Base-by-base conservation (phyloP, 2,888 invertebrate species). In the Scelioninae gen. 1 region DNA sequence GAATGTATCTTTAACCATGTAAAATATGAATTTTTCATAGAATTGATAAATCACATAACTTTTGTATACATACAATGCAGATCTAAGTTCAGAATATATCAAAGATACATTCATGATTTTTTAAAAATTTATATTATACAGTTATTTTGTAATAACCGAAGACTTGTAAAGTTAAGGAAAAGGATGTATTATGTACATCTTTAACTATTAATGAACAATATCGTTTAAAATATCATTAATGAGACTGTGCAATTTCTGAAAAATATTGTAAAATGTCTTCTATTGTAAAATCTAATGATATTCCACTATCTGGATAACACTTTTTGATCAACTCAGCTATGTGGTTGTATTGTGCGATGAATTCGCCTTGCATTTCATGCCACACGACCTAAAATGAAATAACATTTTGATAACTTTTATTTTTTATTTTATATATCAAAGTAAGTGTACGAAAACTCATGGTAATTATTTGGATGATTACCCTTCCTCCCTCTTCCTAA, bases 301-400 rank as follows among this genome's bases (percentile, higher is more conserved):
- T 96, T 94, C 97, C 97, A 55, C 98, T 97, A 85, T 97, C 98
- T 11, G 98, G 98, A 94, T 99, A 99, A 93, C 99, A 99, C 87
- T 97, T 95, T 89, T 97, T 97, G 90, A 99, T 97, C 87, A 98
- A 94, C 87, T 97, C 96, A 93, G 98, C 98, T 87, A 99, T 95
- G 88, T 96, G 95, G 92, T 97, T 97, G 93, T 99, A 98, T 92
- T 99, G 99, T 87, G 96, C 96, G 88, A 99, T 97, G 93, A 99
- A 99, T 94, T 99, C 99, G 92, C 99, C 98, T 94, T 99, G 99
- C 99, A 99, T 99, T 88, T 98, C 97, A 91, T 98, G 95, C 99
- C 99, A 99, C 76, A 99, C 99, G 63, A 99, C 99, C 95, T 97
- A 93, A 7, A 89, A 90, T 79, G 74, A 66, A 76, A 66, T 13